Conservation (phyloP, 2,797 vertebrate species). For the Varecia variegata region DNA sequence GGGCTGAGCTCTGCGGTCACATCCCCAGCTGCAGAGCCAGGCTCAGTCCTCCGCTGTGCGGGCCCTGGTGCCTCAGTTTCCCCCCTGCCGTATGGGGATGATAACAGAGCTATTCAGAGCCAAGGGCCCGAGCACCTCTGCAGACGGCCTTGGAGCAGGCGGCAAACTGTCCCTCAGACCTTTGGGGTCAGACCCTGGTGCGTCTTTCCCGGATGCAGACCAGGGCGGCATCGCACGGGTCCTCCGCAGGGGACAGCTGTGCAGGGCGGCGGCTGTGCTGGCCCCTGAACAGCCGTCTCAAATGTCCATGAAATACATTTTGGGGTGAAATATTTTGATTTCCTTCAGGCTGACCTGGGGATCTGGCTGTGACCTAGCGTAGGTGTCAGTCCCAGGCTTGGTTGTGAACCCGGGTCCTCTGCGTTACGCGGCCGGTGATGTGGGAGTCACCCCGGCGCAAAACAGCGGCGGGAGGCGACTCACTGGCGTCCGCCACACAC, state of each 20-base stretch:
- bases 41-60: rapidly evolving
- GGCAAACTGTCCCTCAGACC: background rate
- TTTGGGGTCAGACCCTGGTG: background rate
- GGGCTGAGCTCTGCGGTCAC: background rate
- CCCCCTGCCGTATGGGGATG: background rate
- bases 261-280: background rate
- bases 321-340: background rate
- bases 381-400: background rate
- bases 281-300: background rate
- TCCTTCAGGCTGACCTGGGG: rapidly evolving
- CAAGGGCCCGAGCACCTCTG: too few relatives aligned
- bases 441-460: background rate
- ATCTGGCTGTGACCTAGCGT: background rate
- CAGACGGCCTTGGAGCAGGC: background rate
- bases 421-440: rapidly evolving
- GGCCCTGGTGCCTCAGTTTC: background rate
- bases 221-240: rapidly evolving
- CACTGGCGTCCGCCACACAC: rapidly evolving
- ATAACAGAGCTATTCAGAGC: background rate
- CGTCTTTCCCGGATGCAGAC: background rate
- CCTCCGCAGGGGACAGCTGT: background rate
- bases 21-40: rapidly evolving
- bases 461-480: rapidly evolving
- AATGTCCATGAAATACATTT: background rate
- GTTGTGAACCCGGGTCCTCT: background rate